Percentiles rank a stretch among this genome's conserved stretches.
Conservation (phyloP, 2,113 vertebrate species). For the Coregonus clupeaformis region DNA sequence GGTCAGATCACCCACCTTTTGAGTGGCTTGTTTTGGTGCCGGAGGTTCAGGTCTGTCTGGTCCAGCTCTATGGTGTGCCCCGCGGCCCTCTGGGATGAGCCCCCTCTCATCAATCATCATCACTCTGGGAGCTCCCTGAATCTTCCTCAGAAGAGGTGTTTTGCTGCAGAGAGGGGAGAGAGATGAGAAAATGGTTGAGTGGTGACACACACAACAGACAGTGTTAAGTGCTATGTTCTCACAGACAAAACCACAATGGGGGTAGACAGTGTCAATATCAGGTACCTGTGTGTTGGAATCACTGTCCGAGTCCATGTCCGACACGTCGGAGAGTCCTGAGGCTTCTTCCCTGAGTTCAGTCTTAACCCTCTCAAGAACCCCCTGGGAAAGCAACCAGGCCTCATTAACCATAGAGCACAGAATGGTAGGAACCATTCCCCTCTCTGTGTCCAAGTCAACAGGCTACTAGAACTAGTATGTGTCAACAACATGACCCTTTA, state of each 20-base stretch:
- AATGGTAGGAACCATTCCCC: neutral
- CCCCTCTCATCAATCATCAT: conserved; percentile 68
- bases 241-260: neutral
- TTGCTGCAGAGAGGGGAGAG: conserved; percentile 28
- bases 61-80: conserved; percentile 65
- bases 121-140: conserved; percentile 58
- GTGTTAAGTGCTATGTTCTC: neutral
- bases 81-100: conserved; percentile 52
- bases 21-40: conserved; percentile 69
- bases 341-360: conserved; percentile 90
- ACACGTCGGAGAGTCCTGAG: conserved; percentile 85
- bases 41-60: conserved; percentile 79
- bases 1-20: conserved; percentile 63
- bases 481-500: too few relatives aligned
- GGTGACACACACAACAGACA: neutral
- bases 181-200: neutral
- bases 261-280: neutral
- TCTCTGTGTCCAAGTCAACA: too few relatives aligned
- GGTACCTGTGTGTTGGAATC: conserved; percentile 84
- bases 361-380: conserved; percentile 84
- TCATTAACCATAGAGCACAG: neutral
- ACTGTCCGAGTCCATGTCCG: conserved; percentile 87
- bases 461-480: neutral
- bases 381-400: conserved; percentile 59
- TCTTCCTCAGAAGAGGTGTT: conserved; percentile 49